Percentiles rank a stretch among this genome's conserved stretches.
phyloP scores from a whole-genome alignment of 1,140 invertebrate genomes.

The Platorchestia sp. region DNA sequence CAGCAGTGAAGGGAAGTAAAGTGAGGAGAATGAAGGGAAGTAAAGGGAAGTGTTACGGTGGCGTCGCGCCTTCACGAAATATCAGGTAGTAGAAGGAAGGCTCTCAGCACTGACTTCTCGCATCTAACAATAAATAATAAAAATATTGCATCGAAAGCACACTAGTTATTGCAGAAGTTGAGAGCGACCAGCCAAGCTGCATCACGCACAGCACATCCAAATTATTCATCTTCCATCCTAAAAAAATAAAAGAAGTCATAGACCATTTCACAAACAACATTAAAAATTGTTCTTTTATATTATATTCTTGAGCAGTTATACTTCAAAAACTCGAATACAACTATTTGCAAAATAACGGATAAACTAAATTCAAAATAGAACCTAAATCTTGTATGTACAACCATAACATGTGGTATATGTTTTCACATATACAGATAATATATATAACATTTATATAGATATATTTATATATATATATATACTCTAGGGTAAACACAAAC shows the following conservation, averaged over 20 bases:
- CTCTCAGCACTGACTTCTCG: neutral
- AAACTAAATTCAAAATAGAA: slow-evolving; percentile 42
- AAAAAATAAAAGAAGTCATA: neutral
- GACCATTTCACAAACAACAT: slow-evolving; percentile 2
- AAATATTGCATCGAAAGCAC: neutral
- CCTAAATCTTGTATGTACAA: slow-evolving; percentile 51
- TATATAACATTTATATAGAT: slow-evolving; percentile 13
- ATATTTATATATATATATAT: slow-evolving; percentile 43
- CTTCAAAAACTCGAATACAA: slow-evolving; percentile 41
- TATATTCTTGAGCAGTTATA: slow-evolving; percentile 41
- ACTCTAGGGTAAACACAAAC: slow-evolving; percentile 10
- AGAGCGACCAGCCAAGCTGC: neutral
- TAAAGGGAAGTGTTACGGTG: neutral
- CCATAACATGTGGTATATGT: slow-evolving; percentile 39
- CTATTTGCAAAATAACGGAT: slow-evolving; percentile 44
- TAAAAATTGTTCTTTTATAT: slow-evolving; percentile 44
- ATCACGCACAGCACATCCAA: neutral
- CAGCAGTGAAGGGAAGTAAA: neutral
- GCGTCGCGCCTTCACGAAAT: neutral
- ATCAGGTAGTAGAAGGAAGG: neutral
- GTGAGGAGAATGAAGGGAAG: neutral
- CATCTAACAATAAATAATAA: neutral
- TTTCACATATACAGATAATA: slow-evolving; percentile 32
- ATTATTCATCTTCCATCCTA: neutral
- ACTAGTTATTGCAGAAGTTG: neutral